Base-by-base conservation (phyloP, 2,797 vertebrate genomes). In the Percopsis omiscomaycus region DNA sequence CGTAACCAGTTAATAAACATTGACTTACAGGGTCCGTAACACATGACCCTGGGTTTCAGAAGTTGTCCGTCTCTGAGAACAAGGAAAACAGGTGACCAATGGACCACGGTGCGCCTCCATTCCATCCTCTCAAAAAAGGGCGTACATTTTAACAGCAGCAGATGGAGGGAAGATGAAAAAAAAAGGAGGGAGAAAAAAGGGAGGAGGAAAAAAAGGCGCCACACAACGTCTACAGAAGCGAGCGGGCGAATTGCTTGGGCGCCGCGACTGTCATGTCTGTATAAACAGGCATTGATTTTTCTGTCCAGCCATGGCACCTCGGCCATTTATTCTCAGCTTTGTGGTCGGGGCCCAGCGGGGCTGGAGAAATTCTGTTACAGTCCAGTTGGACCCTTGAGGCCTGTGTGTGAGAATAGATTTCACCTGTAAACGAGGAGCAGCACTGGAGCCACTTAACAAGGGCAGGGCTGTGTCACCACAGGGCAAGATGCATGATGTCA, bases 261-360 rank as follows among this genome's bases (percentile, higher is more conserved):
- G 89, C 90, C 84, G 84, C 85, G 88, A 87, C 95, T 98, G 96
- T 97, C 97, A 97, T 94, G 95, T 98, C 96, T 97, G 96, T 96
- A 97, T 98, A 98, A 98, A 95, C 95, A 97, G 94, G 94, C 96
- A 99, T 99, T 98, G 97, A 99, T 98, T 99, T 98, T 98, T 95
- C 95, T 98, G 97, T 99, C 97, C 90, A 92, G 95, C 91, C 87
- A 92, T 94, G 94, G 95, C 95, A 96, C 95, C 95, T 95, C 93
- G 91, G 93, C 96, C 95, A 98, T 98, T 98, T 96, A 98, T 98
- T 96, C 96, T 98, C 94, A 91, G 95, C 95, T 95, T 95, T 96
- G 96, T 93, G 95, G 96, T 96, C 91, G 93, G 93, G 79, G 82
- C 95, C 95, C 95, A 92, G 94, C 91, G 93, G 95, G 95, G 95